Percentiles rank a stretch among this genome's conserved stretches.
Conservation (phyloP, 2,797 vertebrate species). For the Sebastes kiyomatsui region DNA sequence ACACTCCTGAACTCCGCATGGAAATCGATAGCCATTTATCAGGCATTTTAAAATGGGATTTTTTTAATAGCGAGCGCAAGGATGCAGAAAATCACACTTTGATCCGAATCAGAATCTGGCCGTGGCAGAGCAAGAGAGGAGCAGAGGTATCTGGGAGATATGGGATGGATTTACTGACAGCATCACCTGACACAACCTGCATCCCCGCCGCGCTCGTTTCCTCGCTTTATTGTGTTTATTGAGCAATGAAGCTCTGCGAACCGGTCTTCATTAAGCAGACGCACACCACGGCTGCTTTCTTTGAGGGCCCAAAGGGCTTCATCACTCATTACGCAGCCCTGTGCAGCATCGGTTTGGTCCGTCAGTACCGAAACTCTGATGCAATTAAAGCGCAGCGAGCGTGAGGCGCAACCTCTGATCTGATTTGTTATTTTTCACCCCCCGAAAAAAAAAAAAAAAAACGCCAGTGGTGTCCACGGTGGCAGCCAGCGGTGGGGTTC, state of each 20-base stretch:
- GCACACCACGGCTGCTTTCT: neutral
- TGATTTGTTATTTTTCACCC: conserved; percentile 38
- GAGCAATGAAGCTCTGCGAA: conserved; percentile 39
- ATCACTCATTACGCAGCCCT: conserved; percentile 38
- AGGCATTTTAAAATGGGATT: conserved; percentile 55
- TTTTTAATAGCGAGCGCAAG: conserved; percentile 51
- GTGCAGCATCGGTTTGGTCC: neutral
- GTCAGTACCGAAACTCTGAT: conserved; percentile 24
- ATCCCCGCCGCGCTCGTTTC: conserved; percentile 20
- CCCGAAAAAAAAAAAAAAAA: neutral
- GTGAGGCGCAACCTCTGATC: conserved; percentile 37
- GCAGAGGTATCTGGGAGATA: conserved; percentile 38
- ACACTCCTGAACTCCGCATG: conserved; percentile 43
- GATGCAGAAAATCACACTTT: conserved; percentile 73
- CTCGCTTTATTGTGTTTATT: conserved; percentile 52
- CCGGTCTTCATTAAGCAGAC: conserved; percentile 57
- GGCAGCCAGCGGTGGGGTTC: conserved; percentile 32
- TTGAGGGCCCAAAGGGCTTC: conserved; percentile 26
- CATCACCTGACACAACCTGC: conserved; percentile 5
- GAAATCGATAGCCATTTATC: conserved; percentile 72
- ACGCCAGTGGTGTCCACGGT: conserved; percentile 1
- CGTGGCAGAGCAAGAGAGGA: neutral
- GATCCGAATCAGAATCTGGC: conserved; percentile 36
- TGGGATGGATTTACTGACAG: conserved; percentile 40
- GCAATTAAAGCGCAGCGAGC: conserved; percentile 58